Evolutionary conservation across 1,140 invertebrate genomes (phyloP).

Genomic region (Danaus melanippus): DNA sequence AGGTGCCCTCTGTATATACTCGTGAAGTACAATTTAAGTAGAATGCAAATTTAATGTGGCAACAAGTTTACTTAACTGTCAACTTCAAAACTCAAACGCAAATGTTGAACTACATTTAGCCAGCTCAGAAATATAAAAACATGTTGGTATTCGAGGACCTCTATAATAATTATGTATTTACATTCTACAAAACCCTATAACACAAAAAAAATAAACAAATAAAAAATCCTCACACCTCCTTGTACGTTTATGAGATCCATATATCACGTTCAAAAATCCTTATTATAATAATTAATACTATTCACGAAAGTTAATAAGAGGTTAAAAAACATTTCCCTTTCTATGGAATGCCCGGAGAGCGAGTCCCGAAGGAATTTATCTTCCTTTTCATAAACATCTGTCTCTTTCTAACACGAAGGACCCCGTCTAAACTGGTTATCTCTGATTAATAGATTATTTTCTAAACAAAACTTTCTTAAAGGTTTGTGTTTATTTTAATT

Average conservation of each 20-base stretch:
- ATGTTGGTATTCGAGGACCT: no score
- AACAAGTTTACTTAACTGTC: conserved; percentile 41
- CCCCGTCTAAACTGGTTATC: conserved; percentile 43
- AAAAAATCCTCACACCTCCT: conserved; percentile 18
- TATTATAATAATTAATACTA: conserved; percentile 33
- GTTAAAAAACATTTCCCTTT: conserved; percentile 57
- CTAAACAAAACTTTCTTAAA: conserved; percentile 24
- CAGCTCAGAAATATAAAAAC: background rate
- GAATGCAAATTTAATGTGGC: no score
- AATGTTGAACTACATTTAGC: conserved; percentile 8
- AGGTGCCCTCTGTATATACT: no score
- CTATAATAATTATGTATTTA: background rate
- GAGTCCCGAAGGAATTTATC: conserved; percentile 43
- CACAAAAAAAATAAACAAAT: conserved; percentile 3
- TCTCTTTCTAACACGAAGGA: conserved; percentile 32
- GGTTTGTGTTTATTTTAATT: conserved; percentile 18
- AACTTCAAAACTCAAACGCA: conserved; percentile 10
- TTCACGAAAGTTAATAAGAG: conserved; percentile 46
- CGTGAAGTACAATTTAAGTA: no score
- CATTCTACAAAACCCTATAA: background rate
- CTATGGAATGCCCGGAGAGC: conserved; percentile 39
- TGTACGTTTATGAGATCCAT: conserved; percentile 28
- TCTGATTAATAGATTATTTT: conserved; percentile 62
- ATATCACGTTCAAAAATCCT: conserved; percentile 29
- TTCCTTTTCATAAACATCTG: conserved; percentile 37